Percentiles rank a stretch among this genome's conserved stretches.
phyloP scores from a whole-genome alignment of 2,888 invertebrate species.

The Callyntrura guangdongensis region DNA sequence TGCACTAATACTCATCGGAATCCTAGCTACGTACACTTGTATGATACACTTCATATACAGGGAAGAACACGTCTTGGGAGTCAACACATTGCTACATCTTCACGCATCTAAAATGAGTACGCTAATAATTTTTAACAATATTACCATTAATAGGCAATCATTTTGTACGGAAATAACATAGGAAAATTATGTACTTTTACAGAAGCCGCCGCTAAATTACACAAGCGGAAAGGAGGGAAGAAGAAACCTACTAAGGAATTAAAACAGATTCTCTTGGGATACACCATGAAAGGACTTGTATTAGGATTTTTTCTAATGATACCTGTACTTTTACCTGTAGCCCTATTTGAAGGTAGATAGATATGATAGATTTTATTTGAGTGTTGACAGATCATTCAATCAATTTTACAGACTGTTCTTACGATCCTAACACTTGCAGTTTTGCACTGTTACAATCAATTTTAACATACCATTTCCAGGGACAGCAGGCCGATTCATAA shows the following conservation, averaged over 20 bases:
- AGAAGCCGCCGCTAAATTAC: neutral
- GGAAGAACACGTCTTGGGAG: conserved; percentile 5
- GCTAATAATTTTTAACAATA: too few species aligned
- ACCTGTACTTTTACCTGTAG: neutral
- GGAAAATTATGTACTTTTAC: neutral
- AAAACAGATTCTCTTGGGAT: neutral
- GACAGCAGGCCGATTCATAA: too few species aligned
- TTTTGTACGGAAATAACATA: neutral
- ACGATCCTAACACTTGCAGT: too few species aligned
- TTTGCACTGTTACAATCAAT: too few species aligned
- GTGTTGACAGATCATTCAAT: too few species aligned
- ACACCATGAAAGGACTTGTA: conserved; percentile 9
- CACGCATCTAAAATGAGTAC: neutral
- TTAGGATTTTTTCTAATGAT: neutral
- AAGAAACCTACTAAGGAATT: neutral
- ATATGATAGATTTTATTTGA: too few species aligned
- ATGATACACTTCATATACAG: neutral
- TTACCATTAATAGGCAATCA: neutral
- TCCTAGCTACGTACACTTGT: neutral
- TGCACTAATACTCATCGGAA: neutral
- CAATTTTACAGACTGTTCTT: too few species aligned
- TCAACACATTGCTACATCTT: neutral
- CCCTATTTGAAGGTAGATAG: too few species aligned
- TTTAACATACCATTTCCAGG: too few species aligned
- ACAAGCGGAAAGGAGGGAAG: neutral